A percentile compares a stretch with the other conserved stretches of the same genome.
These are phyloP conservation scores for Burhinus bistriatus DNA, from an alignment of 2,113 vertebrate genomes.

Conservation along the genomic window DNA sequence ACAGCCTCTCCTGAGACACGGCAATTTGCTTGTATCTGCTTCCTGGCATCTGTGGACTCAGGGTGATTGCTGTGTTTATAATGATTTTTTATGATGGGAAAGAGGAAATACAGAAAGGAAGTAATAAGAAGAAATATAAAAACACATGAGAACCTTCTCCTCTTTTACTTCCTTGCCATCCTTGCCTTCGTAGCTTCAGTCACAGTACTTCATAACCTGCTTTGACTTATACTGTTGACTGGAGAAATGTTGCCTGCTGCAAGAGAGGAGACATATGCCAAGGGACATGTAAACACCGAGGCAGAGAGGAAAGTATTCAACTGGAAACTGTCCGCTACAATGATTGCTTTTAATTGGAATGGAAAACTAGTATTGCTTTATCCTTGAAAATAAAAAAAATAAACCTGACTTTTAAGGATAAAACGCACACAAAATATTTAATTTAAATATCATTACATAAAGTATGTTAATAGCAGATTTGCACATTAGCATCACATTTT, in stretches of 20 bases:
- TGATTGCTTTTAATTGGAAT: background rate
- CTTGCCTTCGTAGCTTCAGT: background rate
- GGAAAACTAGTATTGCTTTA: background rate
- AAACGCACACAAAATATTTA: background rate
- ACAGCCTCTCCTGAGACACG: background rate
- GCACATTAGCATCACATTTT: background rate
- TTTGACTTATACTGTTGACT: background rate
- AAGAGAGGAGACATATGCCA: background rate
- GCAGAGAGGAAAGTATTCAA: background rate
- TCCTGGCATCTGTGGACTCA: background rate
- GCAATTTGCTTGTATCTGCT: background rate
- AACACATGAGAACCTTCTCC: background rate
- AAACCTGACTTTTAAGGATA: background rate
- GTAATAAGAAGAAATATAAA: background rate
- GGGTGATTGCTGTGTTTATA: background rate
- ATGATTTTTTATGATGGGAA: background rate
- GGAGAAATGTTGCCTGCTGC: background rate
- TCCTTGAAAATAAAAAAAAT: background rate
- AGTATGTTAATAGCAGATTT: background rate
- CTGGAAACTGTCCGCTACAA: background rate
- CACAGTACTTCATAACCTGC: background rate
- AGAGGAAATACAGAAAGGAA: background rate
- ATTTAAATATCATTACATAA: background rate
- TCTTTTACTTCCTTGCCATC: background rate
- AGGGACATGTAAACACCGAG: background rate